Evolutionary conservation across 2,113 vertebrate genomes (phyloP).

Genomic region (Oostethus manadensis): DNA sequence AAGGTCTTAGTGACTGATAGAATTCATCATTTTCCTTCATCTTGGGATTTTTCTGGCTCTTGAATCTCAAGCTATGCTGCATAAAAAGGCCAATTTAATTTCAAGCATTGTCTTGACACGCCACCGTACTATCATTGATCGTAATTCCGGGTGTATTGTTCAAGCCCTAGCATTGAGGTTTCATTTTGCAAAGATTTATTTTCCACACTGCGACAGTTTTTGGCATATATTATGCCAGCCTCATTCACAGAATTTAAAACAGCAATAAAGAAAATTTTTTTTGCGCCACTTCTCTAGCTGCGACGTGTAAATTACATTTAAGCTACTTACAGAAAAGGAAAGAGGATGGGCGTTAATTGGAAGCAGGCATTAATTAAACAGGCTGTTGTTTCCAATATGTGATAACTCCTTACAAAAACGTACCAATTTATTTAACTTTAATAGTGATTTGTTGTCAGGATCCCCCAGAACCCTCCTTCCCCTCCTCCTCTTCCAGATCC

Average conservation of each 20-base stretch:
- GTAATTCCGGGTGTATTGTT: slow-evolving; percentile 44
- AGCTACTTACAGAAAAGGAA: not conserved
- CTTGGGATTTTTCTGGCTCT: slow-evolving; percentile 46
- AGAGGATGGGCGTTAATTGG: too few relatives aligned
- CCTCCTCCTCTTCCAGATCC: too few relatives aligned
- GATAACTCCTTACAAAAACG: too few relatives aligned
- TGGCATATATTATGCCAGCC: not conserved
- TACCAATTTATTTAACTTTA: too few relatives aligned
- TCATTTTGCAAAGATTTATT: slow-evolving; percentile 36
- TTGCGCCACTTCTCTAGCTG: not conserved
- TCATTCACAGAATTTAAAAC: slow-evolving; percentile 5
- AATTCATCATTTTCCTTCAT: slow-evolving; percentile 63
- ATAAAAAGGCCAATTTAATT: slow-evolving; percentile 57
- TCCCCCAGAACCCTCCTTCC: too few relatives aligned
- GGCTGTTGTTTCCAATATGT: too few relatives aligned
- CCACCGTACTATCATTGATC: slow-evolving; percentile 36
- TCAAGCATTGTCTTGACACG: slow-evolving; percentile 36
- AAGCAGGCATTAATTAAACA: too few relatives aligned
- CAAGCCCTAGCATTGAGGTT: slow-evolving; percentile 3
- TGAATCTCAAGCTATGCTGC: slow-evolving; percentile 41
- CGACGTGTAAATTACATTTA: not conserved
- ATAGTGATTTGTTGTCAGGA: too few relatives aligned
- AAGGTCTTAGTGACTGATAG: slow-evolving; percentile 63
- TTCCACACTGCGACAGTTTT: slow-evolving; percentile 19
- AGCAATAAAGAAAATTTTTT: not conserved